These are phyloP conservation scores for Scaptomyza reducta DNA, from an alignment of 2,888 invertebrate genomes.

Conservation along the genomic window DNA sequence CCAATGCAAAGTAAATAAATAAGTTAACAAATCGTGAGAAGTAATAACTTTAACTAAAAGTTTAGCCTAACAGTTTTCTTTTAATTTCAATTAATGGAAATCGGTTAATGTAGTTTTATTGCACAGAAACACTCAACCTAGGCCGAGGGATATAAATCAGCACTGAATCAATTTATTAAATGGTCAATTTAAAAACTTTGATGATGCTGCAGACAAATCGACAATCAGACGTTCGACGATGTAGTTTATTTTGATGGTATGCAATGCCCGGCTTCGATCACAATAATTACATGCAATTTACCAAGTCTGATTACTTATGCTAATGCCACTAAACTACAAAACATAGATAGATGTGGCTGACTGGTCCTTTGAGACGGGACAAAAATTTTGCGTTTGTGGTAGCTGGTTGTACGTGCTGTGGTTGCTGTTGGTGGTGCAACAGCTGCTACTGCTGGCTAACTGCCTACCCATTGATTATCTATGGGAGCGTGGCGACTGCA, in stretches of 20 bases:
- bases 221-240: background rate
- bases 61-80: no score
- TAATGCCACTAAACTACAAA: slow-evolving; percentile 42
- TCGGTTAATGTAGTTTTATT: background rate
- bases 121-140: background rate
- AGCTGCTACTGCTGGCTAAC: slow-evolving; percentile 37
- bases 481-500: slow-evolving; percentile 38
- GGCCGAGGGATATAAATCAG: slow-evolving; percentile 11
- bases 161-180: slow-evolving; percentile 22
- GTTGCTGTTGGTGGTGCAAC: no score
- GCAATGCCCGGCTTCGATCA: slow-evolving; percentile 31
- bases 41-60: no score
- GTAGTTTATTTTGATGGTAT: slow-evolving; percentile 17
- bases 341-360: slow-evolving; percentile 38
- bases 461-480: slow-evolving; percentile 70
- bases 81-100: no score
- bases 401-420: slow-evolving; percentile 45
- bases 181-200: background rate
- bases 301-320: slow-evolving; percentile 61
- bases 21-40: no score
- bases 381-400: slow-evolving; percentile 40
- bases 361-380: slow-evolving; percentile 21
- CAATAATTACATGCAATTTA: slow-evolving; percentile 53
- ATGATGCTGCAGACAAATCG: slow-evolving; percentile 2
- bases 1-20: no score